Evolutionary conservation across 1,140 invertebrate genomes (phyloP), one percentile per base, ranked within the genome.

Genomic region (Cryptotermes secundus): DNA sequence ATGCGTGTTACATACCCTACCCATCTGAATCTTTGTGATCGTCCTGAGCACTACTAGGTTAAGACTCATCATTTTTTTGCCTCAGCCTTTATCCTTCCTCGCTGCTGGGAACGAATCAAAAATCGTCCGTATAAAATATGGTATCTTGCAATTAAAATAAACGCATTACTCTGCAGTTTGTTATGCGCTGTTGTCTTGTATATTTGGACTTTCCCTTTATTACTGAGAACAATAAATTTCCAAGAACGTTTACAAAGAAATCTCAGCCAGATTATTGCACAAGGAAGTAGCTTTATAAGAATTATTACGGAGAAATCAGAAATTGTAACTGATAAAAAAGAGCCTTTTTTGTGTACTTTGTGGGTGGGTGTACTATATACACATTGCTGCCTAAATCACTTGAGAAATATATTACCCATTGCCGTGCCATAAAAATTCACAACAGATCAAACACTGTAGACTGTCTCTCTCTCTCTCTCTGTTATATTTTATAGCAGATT

Each of bases 391-490:
- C 59, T 72, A 72, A 72, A 72, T 72, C 59, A 72, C 59, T 72
- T 72, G 59, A 72, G 59, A 72, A n/a, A 72, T 72, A 72, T 72
- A 72, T 72, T 72, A 72, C 59, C 59, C 59, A 72, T 72, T 72
- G 26, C 59, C n/a, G 59, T 72, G n/a, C 26, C 59, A 72, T 72
- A 72, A 72, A 72, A 72, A 72, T 72, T 72, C 59, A n/a, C 59
- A 72, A 72, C 59, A 72, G 59, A 72, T 72, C 59, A 72, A 72
- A 72, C n/a, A 72, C 26, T 72, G 59, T 31, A 9, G 26, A 7
- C 26, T 31, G 59, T 72, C 26, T 72, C 26, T 72, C 12, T 31
- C 59, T 72, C 59, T 72, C 59, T n/a, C 59, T 72, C 9, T 72
- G n/a, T 72, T 72, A 72, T 72, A 72, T 72, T 72, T 72, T 72